phyloP scores from a whole-genome alignment of 2,797 vertebrate genomes.

The Valencia hispanica region DNA sequence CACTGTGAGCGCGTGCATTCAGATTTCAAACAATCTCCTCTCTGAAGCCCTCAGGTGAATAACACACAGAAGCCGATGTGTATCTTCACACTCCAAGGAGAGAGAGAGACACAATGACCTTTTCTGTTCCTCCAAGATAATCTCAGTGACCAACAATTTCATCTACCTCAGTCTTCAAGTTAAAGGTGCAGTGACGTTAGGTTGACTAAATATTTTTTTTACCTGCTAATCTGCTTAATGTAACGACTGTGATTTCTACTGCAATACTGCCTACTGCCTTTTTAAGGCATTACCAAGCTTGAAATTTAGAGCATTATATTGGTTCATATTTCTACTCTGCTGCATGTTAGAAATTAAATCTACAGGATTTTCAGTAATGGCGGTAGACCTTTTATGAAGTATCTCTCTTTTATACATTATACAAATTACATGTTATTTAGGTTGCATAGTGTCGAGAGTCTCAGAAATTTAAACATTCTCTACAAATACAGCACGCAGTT shows the following conservation, averaged over 20 bases:
- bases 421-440: not conserved
- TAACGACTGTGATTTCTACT: too few species aligned
- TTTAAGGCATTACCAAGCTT: too few species aligned
- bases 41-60: not conserved
- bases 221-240: not conserved
- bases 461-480: not conserved
- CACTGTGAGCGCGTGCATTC: constrained; percentile 5
- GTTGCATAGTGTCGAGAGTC: not conserved
- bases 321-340: too few species aligned
- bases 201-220: not conserved
- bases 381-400: not conserved
- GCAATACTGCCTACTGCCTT: too few species aligned
- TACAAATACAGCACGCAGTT: not conserved
- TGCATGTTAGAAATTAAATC: too few species aligned
- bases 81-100: not conserved
- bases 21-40: constrained; percentile 20
- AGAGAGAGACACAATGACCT: not conserved
- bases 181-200: not conserved
- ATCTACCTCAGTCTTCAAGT: not conserved
- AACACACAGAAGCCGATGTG: not conserved
- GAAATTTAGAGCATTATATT: too few species aligned
- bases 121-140: not conserved
- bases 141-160: not conserved
- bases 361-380: too few species aligned
- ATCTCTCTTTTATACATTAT: not conserved